Percentiles rank a stretch among this genome's conserved stretches.
phyloP scores from a whole-genome alignment of 2,888 invertebrate species.

The Microctonus brassicae region DNA sequence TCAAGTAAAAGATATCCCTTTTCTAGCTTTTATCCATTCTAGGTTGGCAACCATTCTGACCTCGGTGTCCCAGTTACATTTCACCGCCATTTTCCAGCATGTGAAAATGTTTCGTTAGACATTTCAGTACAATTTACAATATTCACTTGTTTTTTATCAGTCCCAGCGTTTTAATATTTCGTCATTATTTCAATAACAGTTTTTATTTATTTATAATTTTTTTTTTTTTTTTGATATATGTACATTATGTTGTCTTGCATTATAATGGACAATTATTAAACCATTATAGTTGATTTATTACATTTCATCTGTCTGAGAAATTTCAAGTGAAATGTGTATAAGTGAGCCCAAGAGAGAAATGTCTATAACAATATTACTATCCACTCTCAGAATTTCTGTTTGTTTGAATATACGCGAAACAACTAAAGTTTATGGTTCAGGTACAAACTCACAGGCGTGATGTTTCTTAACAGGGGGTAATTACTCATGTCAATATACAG shows the following conservation, averaged over 20 bases:
- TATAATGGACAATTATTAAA: background rate
- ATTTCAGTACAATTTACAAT: slow-evolving; percentile 24
- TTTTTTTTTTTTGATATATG: background rate
- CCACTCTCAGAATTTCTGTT: background rate
- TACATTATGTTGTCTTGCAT: background rate
- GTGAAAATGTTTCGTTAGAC: slow-evolving; percentile 42
- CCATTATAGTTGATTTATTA: background rate
- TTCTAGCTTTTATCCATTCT: slow-evolving; percentile 47
- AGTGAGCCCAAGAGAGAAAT: background rate
- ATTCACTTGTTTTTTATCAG: background rate
- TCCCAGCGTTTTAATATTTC: background rate
- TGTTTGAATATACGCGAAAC: background rate
- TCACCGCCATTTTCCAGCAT: slow-evolving; percentile 32
- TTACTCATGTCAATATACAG: slow-evolving; percentile 44
- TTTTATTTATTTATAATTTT: no score
- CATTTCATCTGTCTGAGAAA: background rate
- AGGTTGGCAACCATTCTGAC: slow-evolving; percentile 43
- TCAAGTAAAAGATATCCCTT: slow-evolving; percentile 45
- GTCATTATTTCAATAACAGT: background rate
- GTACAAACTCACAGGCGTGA: slow-evolving; percentile 21
- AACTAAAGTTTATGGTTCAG: slow-evolving; percentile 9
- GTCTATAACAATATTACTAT: background rate
- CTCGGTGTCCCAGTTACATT: slow-evolving; percentile 33
- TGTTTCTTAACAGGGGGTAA: slow-evolving; percentile 42
- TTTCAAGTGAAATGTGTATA: background rate